phyloP scores from a whole-genome alignment of 2,888 invertebrate genomes.

The Ochropleura leucogaster region DNA sequence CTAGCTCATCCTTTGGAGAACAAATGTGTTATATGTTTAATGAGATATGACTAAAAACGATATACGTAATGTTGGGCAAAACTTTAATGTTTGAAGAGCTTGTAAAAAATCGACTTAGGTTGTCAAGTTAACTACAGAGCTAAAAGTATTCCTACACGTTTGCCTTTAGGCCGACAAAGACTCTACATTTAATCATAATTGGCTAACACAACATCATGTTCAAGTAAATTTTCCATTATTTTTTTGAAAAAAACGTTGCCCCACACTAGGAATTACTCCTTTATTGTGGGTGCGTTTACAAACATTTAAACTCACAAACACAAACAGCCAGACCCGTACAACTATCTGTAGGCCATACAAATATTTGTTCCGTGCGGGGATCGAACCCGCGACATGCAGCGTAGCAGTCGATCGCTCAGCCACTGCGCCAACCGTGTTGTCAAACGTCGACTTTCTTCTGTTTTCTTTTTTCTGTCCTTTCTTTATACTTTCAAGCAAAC shows the following conservation, averaged over 20 bases:
- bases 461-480: not conserved
- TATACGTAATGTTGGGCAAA: constrained; percentile 12
- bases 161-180: constrained; percentile 3
- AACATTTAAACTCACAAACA: too few species aligned
- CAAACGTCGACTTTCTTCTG: too few species aligned
- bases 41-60: not conserved
- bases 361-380: too few species aligned
- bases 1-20: not conserved
- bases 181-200: constrained; percentile 18
- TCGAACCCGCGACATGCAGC: too few species aligned
- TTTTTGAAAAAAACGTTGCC: not conserved
- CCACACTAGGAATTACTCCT: too few species aligned
- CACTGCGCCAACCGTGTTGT: too few species aligned
- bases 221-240: not conserved
- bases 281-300: too few species aligned
- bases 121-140: not conserved
- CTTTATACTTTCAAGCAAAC: not conserved
- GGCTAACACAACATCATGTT: not conserved
- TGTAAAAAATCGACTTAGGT: not conserved
- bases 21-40: not conserved
- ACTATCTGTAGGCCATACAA: too few species aligned
- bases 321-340: too few species aligned
- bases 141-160: constrained; percentile 10
- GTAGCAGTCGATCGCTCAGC: too few species aligned
- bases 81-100: not conserved